These are phyloP conservation scores for Oscheius sp. DNA, from an alignment of 2,888 invertebrate species.

Conservation along the genomic window DNA sequence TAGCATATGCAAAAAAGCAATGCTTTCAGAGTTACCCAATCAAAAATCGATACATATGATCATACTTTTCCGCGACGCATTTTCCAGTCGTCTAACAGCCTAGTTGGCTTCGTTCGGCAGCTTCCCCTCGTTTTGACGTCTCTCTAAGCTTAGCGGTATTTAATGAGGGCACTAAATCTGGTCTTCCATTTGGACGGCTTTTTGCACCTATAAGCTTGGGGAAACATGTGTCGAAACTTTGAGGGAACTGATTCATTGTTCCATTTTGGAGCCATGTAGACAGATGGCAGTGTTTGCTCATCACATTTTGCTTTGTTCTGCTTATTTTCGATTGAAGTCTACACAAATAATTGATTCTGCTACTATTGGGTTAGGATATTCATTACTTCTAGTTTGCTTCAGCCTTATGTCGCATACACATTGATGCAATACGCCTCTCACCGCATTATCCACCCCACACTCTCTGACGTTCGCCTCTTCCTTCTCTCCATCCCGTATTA, in stretches of 20 bases:
- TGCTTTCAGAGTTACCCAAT: no score
- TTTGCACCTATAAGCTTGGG: no score
- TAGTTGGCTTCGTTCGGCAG: no score
- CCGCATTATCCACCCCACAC: constrained; percentile 13
- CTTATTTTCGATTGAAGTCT: neutral
- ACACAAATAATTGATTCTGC: no score
- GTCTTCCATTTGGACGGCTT: no score
- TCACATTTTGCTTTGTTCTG: constrained; percentile 24
- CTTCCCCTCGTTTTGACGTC: no score
- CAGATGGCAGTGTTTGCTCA: constrained; percentile 24
- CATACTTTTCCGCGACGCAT: no score
- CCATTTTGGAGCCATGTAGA: neutral
- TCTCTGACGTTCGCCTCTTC: neutral
- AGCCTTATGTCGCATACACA: neutral
- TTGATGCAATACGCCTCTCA: constrained; percentile 23
- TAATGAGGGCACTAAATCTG: no score
- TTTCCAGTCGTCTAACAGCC: no score
- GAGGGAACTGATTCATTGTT: neutral
- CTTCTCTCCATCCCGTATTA: neutral
- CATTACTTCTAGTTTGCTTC: neutral
- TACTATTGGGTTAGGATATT: neutral
- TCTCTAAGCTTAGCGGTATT: no score
- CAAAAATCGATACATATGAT: no score
- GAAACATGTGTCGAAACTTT: constrained; percentile 3
- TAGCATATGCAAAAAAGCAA: no score